Percentiles rank a stretch among this genome's conserved stretches.
Evolutionary conservation across 2,113 vertebrate species (phyloP).

Genomic region (Odocoileus hemionus): DNA sequence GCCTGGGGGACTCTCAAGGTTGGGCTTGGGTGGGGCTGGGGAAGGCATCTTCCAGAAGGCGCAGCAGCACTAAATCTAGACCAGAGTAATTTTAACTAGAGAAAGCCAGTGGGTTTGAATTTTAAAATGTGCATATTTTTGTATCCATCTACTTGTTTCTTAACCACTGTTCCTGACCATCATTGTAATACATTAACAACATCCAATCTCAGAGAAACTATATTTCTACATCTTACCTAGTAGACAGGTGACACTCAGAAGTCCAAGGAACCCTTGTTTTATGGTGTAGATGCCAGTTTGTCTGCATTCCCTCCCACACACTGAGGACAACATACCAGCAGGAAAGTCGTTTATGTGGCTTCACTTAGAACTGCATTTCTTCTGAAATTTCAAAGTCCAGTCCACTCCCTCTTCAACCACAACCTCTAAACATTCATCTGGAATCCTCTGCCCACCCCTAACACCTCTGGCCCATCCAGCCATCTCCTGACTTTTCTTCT

Average conservation of each 20-base stretch:
- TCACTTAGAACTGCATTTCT: neutral
- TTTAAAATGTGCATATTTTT: neutral
- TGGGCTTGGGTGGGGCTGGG: neutral
- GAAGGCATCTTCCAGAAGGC: neutral
- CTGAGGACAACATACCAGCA: neutral
- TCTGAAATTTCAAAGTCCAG: neutral
- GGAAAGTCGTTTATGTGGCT: neutral
- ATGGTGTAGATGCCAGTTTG: neutral
- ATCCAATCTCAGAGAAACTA: neutral
- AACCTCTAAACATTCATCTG: neutral
- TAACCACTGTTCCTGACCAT: neutral
- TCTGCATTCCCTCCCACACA: neutral
- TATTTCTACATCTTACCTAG: neutral
- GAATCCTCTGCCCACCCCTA: neutral
- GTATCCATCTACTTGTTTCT: neutral
- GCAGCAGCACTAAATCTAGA: neutral
- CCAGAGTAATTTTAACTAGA: neutral
- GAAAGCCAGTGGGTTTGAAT: neutral
- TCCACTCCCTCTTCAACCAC: neutral
- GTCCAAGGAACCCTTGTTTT: neutral
- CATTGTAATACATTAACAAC: neutral
- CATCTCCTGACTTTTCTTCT: neutral
- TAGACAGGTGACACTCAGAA: neutral
- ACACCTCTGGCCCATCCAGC: neutral
- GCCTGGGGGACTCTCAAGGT: neutral